Evolutionary conservation across 2,797 vertebrate species (phyloP).

Genomic region (Lithobates pipiens): DNA sequence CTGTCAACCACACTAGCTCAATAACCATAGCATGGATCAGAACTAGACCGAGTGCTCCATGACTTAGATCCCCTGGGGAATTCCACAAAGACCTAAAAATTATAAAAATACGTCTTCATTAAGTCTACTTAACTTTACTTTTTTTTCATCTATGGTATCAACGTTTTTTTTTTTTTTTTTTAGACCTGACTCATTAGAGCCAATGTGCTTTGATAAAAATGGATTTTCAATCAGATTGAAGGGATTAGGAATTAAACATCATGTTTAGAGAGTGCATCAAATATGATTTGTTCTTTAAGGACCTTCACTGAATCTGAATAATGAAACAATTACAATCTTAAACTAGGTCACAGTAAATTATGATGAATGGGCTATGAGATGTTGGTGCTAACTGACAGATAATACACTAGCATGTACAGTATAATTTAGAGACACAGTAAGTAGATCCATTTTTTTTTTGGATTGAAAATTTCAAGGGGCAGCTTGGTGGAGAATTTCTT

Average conservation of each 20-base stretch:
- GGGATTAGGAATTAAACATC: constrained; percentile 1
- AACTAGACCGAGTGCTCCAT: no score
- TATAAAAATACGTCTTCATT: no score
- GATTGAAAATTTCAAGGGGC: not conserved
- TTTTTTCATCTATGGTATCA: not conserved
- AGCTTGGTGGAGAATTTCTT: not conserved
- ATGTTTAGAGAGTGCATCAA: not conserved
- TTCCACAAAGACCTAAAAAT: no score
- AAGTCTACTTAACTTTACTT: not conserved
- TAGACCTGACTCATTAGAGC: not conserved
- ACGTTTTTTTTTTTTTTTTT: not conserved
- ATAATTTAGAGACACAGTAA: not conserved
- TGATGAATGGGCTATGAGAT: constrained; percentile 28
- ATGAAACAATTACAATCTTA: constrained; percentile 47
- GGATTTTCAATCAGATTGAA: not conserved
- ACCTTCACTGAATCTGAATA: constrained; percentile 33
- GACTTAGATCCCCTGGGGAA: no score
- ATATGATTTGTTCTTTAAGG: constrained; percentile 40
- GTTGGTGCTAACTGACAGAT: not conserved
- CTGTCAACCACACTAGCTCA: no score
- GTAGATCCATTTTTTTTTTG: not conserved
- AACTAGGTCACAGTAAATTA: constrained; percentile 40
- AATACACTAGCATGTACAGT: not conserved
- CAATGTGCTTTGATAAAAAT: not conserved
- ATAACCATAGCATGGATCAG: no score